These are phyloP conservation scores for Hippoglossus stenolepis DNA, from an alignment of 2,113 vertebrate genomes.

Conservation along the genomic window DNA sequence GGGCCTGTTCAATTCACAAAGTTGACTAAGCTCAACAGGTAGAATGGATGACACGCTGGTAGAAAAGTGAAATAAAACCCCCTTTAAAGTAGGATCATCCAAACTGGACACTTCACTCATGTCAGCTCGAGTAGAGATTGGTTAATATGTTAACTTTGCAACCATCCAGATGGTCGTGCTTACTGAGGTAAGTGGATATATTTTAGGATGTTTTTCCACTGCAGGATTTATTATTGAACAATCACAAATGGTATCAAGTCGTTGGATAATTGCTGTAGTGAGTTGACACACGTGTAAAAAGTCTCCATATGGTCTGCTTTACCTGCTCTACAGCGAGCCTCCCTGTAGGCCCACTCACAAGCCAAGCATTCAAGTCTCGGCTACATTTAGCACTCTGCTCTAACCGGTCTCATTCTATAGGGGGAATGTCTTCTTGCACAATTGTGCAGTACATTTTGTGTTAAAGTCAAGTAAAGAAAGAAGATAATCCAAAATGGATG, in stretches of 20 bases:
- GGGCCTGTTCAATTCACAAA: conserved; percentile 17
- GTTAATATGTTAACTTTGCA: conserved; percentile 65
- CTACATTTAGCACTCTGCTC: conserved; percentile 3
- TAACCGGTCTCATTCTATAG: not conserved
- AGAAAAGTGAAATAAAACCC: conserved; percentile 25
- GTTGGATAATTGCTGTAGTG: conserved; percentile 27
- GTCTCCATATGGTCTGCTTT: conserved; percentile 51
- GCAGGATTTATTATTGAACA: conserved; percentile 24
- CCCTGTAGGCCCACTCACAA: conserved; percentile 44
- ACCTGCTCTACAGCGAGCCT: conserved; percentile 46
- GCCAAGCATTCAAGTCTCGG: conserved; percentile 6
- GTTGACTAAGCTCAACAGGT: conserved; percentile 67
- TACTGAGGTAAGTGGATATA: conserved; percentile 47
- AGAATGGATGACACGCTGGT: conserved; percentile 42
- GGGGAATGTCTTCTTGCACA: not conserved
- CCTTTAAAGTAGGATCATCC: conserved; percentile 20
- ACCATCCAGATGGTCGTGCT: conserved; percentile 64
- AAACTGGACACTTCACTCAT: conserved; percentile 59
- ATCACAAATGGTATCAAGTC: conserved; percentile 13
- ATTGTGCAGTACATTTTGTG: conserved; percentile 4
- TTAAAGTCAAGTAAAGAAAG: not conserved
- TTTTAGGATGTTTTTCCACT: conserved; percentile 13
- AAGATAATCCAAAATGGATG: conserved; percentile 35
- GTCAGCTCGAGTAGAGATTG: conserved; percentile 46
- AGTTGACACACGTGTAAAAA: conserved; percentile 43